Evolutionary conservation across 2,888 invertebrate species (phyloP).

Genomic region (Papilio protenor): DNA sequence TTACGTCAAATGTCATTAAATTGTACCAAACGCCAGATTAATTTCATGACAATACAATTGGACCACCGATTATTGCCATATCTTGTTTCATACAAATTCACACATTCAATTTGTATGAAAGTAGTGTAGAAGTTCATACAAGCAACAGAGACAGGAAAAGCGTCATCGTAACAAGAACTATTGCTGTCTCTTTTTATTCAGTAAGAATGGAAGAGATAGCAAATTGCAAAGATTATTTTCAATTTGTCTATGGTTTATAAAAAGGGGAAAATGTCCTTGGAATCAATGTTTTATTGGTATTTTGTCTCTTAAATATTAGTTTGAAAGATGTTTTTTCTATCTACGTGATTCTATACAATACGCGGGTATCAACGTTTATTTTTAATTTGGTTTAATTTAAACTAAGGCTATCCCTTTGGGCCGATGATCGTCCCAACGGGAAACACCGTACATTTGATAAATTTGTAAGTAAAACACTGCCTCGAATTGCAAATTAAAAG

Average conservation of each 20-base stretch:
- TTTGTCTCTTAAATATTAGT: too few species aligned
- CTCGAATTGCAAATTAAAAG: constrained; percentile 8
- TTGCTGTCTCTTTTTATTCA: background rate
- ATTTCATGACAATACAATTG: constrained; percentile 38
- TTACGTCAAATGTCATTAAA: background rate
- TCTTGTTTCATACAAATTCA: constrained; percentile 27
- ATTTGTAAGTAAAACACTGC: constrained; percentile 17
- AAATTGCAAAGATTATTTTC: too few species aligned
- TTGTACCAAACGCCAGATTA: background rate
- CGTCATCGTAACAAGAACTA: background rate
- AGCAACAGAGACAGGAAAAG: too few species aligned
- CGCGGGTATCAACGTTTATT: background rate
- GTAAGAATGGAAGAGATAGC: background rate
- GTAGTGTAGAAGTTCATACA: background rate
- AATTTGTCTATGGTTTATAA: background rate
- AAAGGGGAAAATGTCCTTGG: too few species aligned
- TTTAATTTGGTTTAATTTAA: background rate
- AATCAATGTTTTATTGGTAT: too few species aligned
- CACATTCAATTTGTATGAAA: constrained; percentile 6
- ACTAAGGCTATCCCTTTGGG: too few species aligned
- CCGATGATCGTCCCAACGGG: too few species aligned
- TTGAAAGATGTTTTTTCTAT: background rate
- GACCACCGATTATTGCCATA: constrained; percentile 41
- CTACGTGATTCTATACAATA: background rate
- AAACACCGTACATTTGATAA: background rate